phyloP scores from a whole-genome alignment of 2,113 vertebrate species.

The Saiga tatarica region DNA sequence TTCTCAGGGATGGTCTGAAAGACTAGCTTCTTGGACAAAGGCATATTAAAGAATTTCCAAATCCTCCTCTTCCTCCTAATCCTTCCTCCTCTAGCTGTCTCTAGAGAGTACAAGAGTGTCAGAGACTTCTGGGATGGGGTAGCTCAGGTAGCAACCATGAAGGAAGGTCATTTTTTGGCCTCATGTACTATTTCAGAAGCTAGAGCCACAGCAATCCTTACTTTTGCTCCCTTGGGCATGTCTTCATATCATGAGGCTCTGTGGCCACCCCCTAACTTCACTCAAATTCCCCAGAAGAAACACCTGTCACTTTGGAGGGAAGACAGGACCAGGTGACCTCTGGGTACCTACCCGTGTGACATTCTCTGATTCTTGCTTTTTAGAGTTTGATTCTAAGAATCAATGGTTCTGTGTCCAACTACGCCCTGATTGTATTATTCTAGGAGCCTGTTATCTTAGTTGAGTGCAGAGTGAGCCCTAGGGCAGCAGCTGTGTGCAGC shows the following conservation, averaged over 20 bases:
- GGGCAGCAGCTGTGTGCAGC: not conserved
- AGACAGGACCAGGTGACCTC: not conserved
- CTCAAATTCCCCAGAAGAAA: not conserved
- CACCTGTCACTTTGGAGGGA: not conserved
- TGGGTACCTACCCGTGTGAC: not conserved
- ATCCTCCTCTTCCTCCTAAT: not conserved
- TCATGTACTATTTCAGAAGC: not conserved
- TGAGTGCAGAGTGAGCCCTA: not conserved
- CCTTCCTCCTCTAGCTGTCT: not conserved
- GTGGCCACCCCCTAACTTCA: fast-evolving
- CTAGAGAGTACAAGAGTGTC: not conserved
- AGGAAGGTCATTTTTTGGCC: not conserved
- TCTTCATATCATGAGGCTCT: not conserved
- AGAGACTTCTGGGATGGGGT: not conserved
- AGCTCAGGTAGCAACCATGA: not conserved
- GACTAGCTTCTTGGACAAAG: not conserved
- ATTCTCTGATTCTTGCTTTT: not conserved
- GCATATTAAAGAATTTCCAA: not conserved
- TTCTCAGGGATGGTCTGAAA: not conserved
- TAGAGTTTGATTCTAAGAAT: not conserved
- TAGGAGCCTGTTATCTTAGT: not conserved
- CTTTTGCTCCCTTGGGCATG: not conserved
- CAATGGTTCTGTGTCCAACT: not conserved
- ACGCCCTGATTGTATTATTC: not conserved
- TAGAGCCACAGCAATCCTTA: not conserved